phyloP scores from a whole-genome alignment of 1,140 invertebrate genomes.

The Sitodiplosis mosellana region DNA sequence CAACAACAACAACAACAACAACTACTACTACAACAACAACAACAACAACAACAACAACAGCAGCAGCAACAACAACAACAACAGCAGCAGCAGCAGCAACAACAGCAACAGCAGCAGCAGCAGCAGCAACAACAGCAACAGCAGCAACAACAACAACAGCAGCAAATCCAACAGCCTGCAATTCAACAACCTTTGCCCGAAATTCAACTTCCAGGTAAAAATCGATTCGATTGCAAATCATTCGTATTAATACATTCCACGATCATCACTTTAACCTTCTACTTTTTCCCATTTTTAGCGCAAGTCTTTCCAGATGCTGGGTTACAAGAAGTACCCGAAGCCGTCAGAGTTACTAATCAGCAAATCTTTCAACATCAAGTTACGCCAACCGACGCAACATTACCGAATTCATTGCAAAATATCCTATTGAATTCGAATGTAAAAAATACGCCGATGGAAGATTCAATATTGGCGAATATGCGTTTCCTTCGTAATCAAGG shows the following conservation, averaged over 20 bases:
- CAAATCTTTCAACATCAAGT: conserved; percentile 22
- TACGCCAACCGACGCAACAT: conserved; percentile 7
- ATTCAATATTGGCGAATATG: conserved; percentile 15
- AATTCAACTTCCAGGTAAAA: background rate
- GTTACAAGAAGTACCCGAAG: conserved; percentile 34
- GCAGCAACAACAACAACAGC: conserved; percentile 25
- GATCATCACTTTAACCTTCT: too few relatives aligned
- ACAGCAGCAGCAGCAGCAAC: conserved; percentile 25
- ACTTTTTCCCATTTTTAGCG: background rate
- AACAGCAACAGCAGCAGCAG: conserved; percentile 25
- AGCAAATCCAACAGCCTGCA: conserved; percentile 15
- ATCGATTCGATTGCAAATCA: too few relatives aligned
- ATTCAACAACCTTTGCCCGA: background rate
- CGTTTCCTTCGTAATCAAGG: conserved; percentile 21
- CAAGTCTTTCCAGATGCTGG: conserved; percentile 11
- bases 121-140: conserved; percentile 20
- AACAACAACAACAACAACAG: conserved; percentile 19
- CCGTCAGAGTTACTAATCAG: conserved; percentile 27
- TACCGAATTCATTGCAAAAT: background rate
- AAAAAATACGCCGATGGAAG: too few relatives aligned
- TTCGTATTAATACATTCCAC: too few relatives aligned
- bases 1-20: conserved; percentile 14
- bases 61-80: conserved; percentile 28
- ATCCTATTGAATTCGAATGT: too few relatives aligned
- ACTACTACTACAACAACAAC: conserved; percentile 19